These are phyloP conservation scores for Leptinotarsa rubiginosa DNA, from an alignment of 2,888 invertebrate genomes.

Conservation along the genomic window DNA sequence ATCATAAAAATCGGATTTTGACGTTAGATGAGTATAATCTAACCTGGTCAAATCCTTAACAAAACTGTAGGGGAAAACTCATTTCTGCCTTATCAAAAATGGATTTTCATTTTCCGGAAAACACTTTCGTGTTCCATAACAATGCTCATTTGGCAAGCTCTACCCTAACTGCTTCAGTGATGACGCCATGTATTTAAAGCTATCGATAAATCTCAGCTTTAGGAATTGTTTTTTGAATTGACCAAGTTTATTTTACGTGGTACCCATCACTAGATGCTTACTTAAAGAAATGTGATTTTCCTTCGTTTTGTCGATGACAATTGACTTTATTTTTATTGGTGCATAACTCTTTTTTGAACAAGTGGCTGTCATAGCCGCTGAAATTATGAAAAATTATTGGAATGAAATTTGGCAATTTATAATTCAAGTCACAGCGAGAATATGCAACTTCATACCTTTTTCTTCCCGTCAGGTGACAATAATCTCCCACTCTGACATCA, in stretches of 20 bases:
- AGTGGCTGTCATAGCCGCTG: no score
- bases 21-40: neutral
- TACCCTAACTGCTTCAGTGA: neutral
- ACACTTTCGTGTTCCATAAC: neutral
- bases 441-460: no score
- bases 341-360: no score
- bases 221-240: neutral
- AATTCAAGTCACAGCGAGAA: no score
- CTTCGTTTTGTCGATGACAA: neutral
- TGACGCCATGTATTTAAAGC: neutral
- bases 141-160: neutral
- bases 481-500: no score
- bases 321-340: neutral
- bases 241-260: neutral
- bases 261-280: neutral
- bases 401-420: no score
- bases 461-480: no score
- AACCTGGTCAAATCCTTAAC: neutral
- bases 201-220: slow-evolving; percentile 3
- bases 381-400: no score
- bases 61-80: slow-evolving; percentile 14
- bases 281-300: neutral
- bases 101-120: no score
- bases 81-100: no score
- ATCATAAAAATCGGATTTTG: slow-evolving; percentile 1